Base-by-base conservation (phyloP, 2,888 invertebrate species). In the Macrophya annulata region DNA sequence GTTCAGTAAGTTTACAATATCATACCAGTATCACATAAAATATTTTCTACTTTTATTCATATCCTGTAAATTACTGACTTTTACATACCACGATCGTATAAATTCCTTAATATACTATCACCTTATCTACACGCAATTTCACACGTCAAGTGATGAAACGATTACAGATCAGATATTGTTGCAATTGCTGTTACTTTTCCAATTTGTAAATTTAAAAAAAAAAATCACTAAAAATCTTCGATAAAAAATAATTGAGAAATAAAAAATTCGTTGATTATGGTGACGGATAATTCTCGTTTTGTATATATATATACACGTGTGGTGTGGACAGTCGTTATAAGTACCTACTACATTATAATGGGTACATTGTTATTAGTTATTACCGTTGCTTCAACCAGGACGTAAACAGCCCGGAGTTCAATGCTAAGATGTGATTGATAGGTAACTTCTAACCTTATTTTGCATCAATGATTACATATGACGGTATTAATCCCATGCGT, bases 391-490 rank as follows among this genome's bases (percentile, higher is more conserved):
- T 83, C 43, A n/a, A 68, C 48, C 68, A n/a, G 68, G 68, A 68
- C 83, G 83, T 83, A 83, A 83, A 83, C 45, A 83, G 71, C 68
- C 68, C 8, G 45, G 45, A 62, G 83, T 83, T 83, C 83, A 83
- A 83, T 68, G 83, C 83, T 83, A 71, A 83, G 83, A 48, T 48
- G 25, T 83, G 83, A 83, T 83, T 83, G 83, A 83, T 83, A 71
- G 83, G 48, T 48, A 83, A 83, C 83, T 83, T 71, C 65, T 83
- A 83, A 83, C 83, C 83, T 71, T 71, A 83, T 83, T 83, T 83
- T 68, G 83, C 83, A 83, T 83, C 68, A 31, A 83, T 68, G 83
- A 83, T 83, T 83, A 83, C 83, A 83, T 48, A 68, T 31, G 31
- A 37, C n/a, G 9, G 31, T 71, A 48, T 68, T 83, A 83, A 71